A percentile compares a stretch with the other conserved stretches of the same genome.
Conservation (phyloP, 2,888 invertebrate genomes). For the Sinhomidia bicolor region DNA sequence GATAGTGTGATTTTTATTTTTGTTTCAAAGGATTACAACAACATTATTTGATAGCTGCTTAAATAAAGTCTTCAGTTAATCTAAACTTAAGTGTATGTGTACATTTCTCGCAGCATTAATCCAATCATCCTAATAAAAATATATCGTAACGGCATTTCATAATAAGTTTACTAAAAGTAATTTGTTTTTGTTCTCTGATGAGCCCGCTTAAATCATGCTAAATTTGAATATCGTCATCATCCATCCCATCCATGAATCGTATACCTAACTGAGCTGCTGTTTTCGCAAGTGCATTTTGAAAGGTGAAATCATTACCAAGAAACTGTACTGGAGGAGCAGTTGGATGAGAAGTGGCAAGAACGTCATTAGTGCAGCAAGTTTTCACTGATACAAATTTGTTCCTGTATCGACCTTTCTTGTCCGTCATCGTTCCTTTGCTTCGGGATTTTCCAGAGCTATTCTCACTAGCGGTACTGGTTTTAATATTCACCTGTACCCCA, state of each 20-base stretch:
- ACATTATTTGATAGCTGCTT: constrained; percentile 6
- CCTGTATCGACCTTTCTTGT: neutral
- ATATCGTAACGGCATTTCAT: neutral
- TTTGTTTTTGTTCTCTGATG: neutral
- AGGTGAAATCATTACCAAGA: constrained; percentile 26
- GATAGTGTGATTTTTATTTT: constrained; percentile 58
- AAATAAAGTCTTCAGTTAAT: constrained; percentile 20
- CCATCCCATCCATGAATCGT: neutral
- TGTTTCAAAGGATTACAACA: constrained; percentile 46
- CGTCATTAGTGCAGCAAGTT: constrained; percentile 29
- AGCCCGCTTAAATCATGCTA: too few relatives aligned
- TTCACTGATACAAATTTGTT: constrained; percentile 2
- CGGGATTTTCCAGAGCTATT: constrained; percentile 7
- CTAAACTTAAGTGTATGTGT: neutral
- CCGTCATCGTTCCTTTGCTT: constrained; percentile 28
- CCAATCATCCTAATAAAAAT: neutral
- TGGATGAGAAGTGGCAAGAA: neutral
- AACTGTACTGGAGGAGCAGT: constrained; percentile 14
- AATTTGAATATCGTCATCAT: neutral
- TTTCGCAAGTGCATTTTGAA: constrained; percentile 36
- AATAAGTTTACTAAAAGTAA: neutral
- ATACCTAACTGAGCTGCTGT: constrained; percentile 10
- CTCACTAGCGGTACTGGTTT: neutral
- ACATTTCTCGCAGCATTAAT: neutral
- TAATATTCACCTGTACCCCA: constrained; percentile 19